Conservation (phyloP, 2,888 invertebrate genomes). For the Drosophila pseudotalamancana region DNA sequence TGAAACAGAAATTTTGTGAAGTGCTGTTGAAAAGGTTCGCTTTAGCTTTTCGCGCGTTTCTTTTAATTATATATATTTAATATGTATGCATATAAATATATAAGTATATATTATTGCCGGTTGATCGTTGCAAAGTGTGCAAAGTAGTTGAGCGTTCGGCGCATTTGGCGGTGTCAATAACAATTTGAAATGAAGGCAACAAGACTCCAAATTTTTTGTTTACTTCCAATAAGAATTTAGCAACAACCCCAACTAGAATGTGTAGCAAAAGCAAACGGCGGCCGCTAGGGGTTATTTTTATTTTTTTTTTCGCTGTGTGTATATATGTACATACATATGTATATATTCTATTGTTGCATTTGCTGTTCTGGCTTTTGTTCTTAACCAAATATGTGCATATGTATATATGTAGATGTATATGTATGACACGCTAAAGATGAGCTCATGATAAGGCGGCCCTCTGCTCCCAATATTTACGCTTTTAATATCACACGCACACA, state of each 20-base stretch:
- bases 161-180: slow-evolving; percentile 17
- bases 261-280: slow-evolving; percentile 2
- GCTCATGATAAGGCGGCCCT: slow-evolving; percentile 52
- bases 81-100: no score
- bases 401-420: not conserved
- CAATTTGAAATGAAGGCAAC: slow-evolving; percentile 21
- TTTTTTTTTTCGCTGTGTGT: slow-evolving; percentile 39
- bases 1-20: no score
- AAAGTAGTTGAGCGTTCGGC: not conserved
- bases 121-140: slow-evolving; percentile 2
- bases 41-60: slow-evolving; percentile 37
- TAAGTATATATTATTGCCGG: not conserved
- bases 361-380: slow-evolving; percentile 21
- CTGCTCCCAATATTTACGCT: slow-evolving; percentile 21
- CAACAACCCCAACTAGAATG: slow-evolving; percentile 57
- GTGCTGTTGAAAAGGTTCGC: slow-evolving; percentile 12
- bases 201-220: slow-evolving; percentile 40
- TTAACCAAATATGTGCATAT: slow-evolving; percentile 10
- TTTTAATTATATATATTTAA: not conserved
- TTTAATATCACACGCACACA: slow-evolving; percentile 11
- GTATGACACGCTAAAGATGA: slow-evolving; percentile 36
- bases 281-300: slow-evolving; percentile 63
- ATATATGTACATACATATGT: slow-evolving; percentile 3
- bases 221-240: slow-evolving; percentile 45
- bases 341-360: slow-evolving; percentile 32